Conservation (phyloP, 2,797 vertebrate genomes). For the Pelobates cultripes region DNA sequence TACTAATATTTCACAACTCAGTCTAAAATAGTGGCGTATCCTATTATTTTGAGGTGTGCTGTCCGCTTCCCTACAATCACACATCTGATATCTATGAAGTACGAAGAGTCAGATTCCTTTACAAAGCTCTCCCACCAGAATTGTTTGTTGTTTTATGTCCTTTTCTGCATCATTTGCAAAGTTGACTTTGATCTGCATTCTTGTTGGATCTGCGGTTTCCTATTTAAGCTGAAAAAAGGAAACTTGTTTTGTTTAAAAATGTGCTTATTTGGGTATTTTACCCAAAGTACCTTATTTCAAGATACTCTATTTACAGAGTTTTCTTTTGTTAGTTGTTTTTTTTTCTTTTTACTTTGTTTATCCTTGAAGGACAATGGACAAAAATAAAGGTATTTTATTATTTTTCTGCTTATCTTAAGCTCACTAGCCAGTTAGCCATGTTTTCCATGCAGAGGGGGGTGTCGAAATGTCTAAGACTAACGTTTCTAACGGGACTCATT, state of each 20-base stretch:
- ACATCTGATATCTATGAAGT: conserved; percentile 73
- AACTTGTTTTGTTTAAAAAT: conserved; percentile 75
- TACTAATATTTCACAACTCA: no score
- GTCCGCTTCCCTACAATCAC: conserved; percentile 62
- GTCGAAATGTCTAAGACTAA: conserved; percentile 40
- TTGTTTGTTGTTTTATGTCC: conserved; percentile 80
- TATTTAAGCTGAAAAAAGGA: conserved; percentile 76
- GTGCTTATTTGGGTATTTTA: conserved; percentile 73
- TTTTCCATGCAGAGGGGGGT: conserved; percentile 19
- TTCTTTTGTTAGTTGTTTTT: conserved; percentile 23
- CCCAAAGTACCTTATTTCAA: conserved; percentile 73
- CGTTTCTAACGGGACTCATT: conserved; percentile 77
- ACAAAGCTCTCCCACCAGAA: conserved; percentile 75
- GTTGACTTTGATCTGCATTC: conserved; percentile 81
- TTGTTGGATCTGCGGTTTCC: conserved; percentile 77
- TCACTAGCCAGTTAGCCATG: background rate
- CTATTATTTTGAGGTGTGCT: no score
- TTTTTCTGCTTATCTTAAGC: conserved; percentile 52
- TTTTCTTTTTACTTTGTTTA: conserved; percentile 58
- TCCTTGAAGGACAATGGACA: conserved; percentile 60
- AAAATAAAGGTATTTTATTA: conserved; percentile 47
- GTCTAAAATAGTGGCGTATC: no score
- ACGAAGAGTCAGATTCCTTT: conserved; percentile 74
- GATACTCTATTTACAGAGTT: conserved; percentile 57
- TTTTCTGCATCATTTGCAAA: conserved; percentile 81